Percentiles rank a stretch among this genome's conserved stretches.
These are phyloP conservation scores for Anas platyrhynchos DNA, from an alignment of 2,113 vertebrate genomes.

Conservation along the genomic window DNA sequence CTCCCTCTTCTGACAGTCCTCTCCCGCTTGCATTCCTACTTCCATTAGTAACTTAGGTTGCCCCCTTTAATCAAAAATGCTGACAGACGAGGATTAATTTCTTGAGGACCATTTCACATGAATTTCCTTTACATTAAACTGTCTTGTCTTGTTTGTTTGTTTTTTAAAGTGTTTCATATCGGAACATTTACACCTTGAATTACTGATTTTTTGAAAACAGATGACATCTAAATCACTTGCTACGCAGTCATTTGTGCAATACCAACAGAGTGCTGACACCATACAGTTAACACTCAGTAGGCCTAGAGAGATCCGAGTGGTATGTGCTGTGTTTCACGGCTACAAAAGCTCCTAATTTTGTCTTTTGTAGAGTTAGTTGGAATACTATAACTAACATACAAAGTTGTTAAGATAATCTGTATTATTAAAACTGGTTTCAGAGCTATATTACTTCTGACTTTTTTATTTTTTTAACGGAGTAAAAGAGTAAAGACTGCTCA, in stretches of 20 bases:
- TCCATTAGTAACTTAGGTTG: accelerated
- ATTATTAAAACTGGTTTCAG: background rate
- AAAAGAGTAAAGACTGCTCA: background rate
- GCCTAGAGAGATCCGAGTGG: background rate
- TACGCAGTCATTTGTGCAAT: too few relatives aligned
- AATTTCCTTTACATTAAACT: too few relatives aligned
- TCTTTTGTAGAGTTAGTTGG: background rate
- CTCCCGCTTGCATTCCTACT: accelerated
- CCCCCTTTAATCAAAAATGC: accelerated
- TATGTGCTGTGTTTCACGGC: too few relatives aligned
- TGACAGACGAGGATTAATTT: background rate
- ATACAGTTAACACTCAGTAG: accelerated
- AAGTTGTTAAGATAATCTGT: background rate
- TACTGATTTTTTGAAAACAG: background rate
- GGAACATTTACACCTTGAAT: background rate
- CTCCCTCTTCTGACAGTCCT: too few relatives aligned
- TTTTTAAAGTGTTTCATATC: background rate
- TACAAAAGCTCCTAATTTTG: background rate
- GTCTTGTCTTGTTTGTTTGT: too few relatives aligned
- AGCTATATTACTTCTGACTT: background rate
- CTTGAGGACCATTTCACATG: accelerated
- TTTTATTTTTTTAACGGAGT: background rate
- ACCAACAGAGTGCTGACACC: accelerated
- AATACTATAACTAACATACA: background rate
- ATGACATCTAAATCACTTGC: background rate